Conservation (phyloP, 2,888 invertebrate genomes). For the Agrypnus murinus region DNA sequence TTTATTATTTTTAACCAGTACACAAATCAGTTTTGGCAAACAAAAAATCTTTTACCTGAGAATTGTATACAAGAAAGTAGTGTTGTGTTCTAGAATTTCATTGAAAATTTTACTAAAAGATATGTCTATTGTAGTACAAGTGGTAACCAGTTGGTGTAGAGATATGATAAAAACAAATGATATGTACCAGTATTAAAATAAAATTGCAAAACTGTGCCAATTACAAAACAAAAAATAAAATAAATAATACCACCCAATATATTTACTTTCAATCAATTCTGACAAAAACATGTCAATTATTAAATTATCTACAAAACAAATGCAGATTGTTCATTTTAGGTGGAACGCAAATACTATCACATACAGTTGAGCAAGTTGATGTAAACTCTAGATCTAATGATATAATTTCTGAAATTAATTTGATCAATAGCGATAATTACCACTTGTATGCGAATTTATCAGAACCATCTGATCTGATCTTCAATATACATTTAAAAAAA, state of each 20-base stretch:
- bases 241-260: neutral
- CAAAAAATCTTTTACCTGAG: no score
- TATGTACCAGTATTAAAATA: constrained; percentile 31
- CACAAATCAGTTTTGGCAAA: no score
- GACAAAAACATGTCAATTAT: constrained; percentile 27
- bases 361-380: constrained; percentile 43
- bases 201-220: constrained; percentile 41
- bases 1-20: no score
- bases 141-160: constrained; percentile 18
- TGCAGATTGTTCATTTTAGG: constrained; percentile 32
- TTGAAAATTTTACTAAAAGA: constrained; percentile 13
- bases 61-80: no score
- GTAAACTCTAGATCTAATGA: constrained; percentile 30
- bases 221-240: constrained; percentile 2
- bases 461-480: constrained; percentile 25
- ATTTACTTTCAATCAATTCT: constrained; percentile 14
- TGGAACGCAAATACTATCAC: constrained; percentile 47
- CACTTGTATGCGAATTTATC: neutral
- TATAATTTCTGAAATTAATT: no score
- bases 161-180: constrained; percentile 34
- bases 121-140: constrained; percentile 32
- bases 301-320: constrained; percentile 30
- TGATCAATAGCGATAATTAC: no score
- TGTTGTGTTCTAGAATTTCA: no score
- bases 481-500: neutral